Evolutionary conservation across 2,113 vertebrate genomes (phyloP), one percentile per base, ranked within the genome.

Genomic region (Cranoglanis bouderius): DNA sequence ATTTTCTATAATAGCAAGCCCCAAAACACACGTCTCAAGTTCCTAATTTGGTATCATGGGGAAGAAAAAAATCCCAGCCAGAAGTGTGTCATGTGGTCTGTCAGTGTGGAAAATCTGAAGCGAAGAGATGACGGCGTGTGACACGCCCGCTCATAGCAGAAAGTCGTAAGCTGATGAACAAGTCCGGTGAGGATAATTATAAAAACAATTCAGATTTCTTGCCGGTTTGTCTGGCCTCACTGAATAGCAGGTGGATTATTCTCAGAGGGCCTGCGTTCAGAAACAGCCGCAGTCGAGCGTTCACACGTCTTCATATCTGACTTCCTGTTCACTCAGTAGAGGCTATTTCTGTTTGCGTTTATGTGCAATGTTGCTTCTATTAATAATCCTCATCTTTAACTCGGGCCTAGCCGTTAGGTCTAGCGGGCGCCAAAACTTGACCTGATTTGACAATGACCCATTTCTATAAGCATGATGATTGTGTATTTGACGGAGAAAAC

Each of bases 311-410:
- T 67, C 18, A 26, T 18, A 7, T 32, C 10, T 32, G 1, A 87
- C 40, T 84, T 85, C 65, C 38, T 77, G 26, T 88, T 65, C 91
- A 2, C 9, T 13, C 49, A 53, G 43, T 32, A 19, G 2, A 86
- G 72, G 84, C 90, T 86, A 38, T 93, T 93, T 92, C 93, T 94
- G 77, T 67, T 26, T 3, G 18, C 12, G 4, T 24, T 57, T 6
- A 13, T 35, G 14, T 0, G 5, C 77, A 51, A 13, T 8, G 12
- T 51, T 13, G 6, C 9, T 6, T 51, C 75, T 80, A 80, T 51
- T 80, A 51, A 80, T 80, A 80, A 29, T 7, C 46, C 6, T 55
- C n/a, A 53, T 29, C 77, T 80, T 16, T 1, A 40, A 19, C 32
- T 2, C 70, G 7, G 65, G 65, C 13, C 35, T 21, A 26, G 46